These are phyloP conservation scores for Albula goreensis DNA, from an alignment of 2,113 vertebrate species.

Conservation along the genomic window DNA sequence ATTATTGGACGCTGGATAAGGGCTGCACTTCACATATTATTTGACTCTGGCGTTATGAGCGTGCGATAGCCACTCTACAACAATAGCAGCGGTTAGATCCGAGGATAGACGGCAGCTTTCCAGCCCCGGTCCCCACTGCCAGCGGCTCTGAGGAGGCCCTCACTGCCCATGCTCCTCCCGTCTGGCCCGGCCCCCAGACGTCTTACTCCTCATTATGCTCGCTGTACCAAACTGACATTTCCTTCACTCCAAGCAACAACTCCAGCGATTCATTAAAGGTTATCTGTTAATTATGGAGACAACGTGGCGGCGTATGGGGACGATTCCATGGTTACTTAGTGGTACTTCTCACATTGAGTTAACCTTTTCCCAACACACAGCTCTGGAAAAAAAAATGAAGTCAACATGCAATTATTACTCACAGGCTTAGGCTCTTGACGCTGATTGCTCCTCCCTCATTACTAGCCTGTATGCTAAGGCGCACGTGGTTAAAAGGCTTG, in stretches of 20 bases:
- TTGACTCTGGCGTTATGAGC: neutral
- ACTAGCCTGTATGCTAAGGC: neutral
- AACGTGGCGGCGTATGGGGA: slow-evolving; percentile 22
- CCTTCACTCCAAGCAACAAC: slow-evolving; percentile 50
- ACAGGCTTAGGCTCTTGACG: neutral
- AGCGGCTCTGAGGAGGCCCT: neutral
- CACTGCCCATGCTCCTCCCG: slow-evolving; percentile 13
- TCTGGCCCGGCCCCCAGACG: slow-evolving; percentile 31
- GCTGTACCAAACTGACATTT: slow-evolving; percentile 60
- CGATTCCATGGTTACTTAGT: neutral
- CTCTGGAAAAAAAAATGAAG: neutral
- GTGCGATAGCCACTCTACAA: neutral
- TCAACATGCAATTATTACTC: neutral
- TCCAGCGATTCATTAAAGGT: slow-evolving; percentile 71
- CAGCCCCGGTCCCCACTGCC: neutral
- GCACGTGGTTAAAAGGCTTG: neutral
- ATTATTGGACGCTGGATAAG: neutral
- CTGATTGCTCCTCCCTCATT: slow-evolving; percentile 5
- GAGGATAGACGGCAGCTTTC: neutral
- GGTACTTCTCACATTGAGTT: slow-evolving; percentile 44
- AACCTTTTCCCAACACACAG: slow-evolving; percentile 44
- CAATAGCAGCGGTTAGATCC: neutral
- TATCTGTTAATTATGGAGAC: slow-evolving; percentile 72
- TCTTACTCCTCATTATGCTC: slow-evolving; percentile 49
- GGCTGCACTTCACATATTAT: neutral